phyloP scores from a whole-genome alignment of 2,113 vertebrate species.

The Vulpes lagopus region DNA sequence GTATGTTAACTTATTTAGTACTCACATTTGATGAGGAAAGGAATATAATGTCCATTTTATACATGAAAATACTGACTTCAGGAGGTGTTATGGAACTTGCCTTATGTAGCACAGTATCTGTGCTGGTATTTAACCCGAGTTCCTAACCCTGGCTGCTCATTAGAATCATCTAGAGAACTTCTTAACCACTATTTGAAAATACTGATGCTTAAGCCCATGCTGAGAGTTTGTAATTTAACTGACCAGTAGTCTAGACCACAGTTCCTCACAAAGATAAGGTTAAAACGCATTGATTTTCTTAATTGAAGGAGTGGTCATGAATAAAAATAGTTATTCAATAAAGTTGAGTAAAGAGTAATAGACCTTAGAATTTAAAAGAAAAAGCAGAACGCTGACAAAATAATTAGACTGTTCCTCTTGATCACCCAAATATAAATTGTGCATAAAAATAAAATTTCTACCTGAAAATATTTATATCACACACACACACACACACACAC shows the following conservation, averaged over 20 bases:
- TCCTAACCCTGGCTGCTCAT: background rate
- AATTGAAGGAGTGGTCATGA: slow-evolving; percentile 70
- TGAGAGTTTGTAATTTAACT: slow-evolving; percentile 69
- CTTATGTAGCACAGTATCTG: background rate
- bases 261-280: slow-evolving; percentile 59
- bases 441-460: background rate
- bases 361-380: slow-evolving; percentile 30
- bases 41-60: background rate
- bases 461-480: background rate
- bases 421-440: background rate
- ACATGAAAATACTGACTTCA: background rate
- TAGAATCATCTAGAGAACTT: slow-evolving; percentile 53
- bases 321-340: slow-evolving; percentile 72
- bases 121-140: slow-evolving; percentile 8
- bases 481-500: rapidly evolving
- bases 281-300: slow-evolving; percentile 71
- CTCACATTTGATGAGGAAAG: background rate
- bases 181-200: slow-evolving; percentile 71
- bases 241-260: slow-evolving; percentile 30
- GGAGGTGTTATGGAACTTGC: background rate
- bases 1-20: background rate
- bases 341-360: slow-evolving; percentile 65
- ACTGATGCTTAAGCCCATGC: background rate
- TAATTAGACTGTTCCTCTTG: background rate
- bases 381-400: background rate